Conservation (phyloP, 2,113 vertebrate species). For the Serilophus lunatus region DNA sequence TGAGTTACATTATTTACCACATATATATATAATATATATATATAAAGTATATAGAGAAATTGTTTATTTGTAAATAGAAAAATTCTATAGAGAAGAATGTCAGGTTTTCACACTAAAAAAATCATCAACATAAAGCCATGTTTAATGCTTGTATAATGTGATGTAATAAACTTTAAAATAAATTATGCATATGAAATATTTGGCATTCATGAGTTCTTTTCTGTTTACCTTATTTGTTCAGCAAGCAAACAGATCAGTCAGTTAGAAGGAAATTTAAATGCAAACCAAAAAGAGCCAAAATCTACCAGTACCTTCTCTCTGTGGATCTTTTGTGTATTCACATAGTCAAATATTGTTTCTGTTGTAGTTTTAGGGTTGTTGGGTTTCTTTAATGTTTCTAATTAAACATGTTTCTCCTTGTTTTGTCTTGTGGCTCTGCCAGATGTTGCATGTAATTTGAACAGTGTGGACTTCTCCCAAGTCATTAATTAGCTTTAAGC, state of each 20-base stretch:
- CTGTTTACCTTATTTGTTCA: neutral
- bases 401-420: neutral
- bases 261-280: neutral
- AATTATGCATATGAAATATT: constrained; percentile 74
- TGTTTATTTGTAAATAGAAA: constrained; percentile 83
- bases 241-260: neutral
- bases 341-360: neutral
- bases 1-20: constrained; percentile 69
- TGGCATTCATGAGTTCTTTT: constrained; percentile 43
- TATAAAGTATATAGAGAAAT: constrained; percentile 73
- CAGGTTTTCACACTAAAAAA: constrained; percentile 72
- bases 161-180: constrained; percentile 81
- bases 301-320: neutral
- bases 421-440: neutral
- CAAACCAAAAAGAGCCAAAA: neutral
- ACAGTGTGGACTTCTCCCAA: neutral
- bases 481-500: neutral
- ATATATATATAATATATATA: constrained; percentile 70
- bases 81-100: constrained; percentile 70
- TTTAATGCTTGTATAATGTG: constrained; percentile 82
- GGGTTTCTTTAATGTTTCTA: neutral
- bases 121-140: constrained; percentile 77
- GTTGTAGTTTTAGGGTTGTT: neutral
- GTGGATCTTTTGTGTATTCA: neutral
- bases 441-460: neutral